Base-by-base conservation (phyloP, 2,888 invertebrate genomes). In the Eupithecia centaureata region DNA sequence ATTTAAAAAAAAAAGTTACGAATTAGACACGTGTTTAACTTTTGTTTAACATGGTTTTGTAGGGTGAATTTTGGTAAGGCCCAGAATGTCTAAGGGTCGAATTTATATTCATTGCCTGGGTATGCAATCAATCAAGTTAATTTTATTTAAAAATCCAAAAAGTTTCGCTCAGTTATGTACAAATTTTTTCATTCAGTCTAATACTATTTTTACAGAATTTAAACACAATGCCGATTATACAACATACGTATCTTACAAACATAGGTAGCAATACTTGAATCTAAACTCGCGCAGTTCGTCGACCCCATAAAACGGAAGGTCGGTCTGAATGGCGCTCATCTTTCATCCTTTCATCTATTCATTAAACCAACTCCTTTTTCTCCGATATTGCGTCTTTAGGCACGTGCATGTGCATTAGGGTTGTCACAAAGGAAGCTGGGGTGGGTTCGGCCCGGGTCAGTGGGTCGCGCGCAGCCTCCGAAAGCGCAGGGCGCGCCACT, bases 381-480 rank as follows among this genome's bases (percentile, higher is more conserved):
- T 74, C 58, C 66, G 73, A 72, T 77, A 77, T 77, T 73, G 74
- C 73, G 77, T 74, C 74, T 70, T 77, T 72, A 71, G 72, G 75
- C 79, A 83, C 82, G 76, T 82, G 80, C 81, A 82, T 78, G 79
- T 85, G 82, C 84, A 68, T 65, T 84, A 86, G 84, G 85, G 87
- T 75, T 87, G 82, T 62, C 80, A 79, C 71, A 77, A 76, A 79
- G 73, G 68, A 74, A 58, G 57, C 61, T 70, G 76, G 79, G 79
- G 81, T 79, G 79, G 82, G 79, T 82, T 81, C 63, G 88, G 86
- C 89, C 47, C 87, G 91, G 95, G 95, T 95, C 94, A 95, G 94
- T 95, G 94, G 95, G 95, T 94, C 94, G 94, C 86, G 94, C 94
- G 93, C 94, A 94, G 94, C 91, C 89, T 94, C 92, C 91, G 82